These are phyloP conservation scores for Aplocera efformata DNA, from an alignment of 2,888 invertebrate species.

Conservation along the genomic window DNA sequence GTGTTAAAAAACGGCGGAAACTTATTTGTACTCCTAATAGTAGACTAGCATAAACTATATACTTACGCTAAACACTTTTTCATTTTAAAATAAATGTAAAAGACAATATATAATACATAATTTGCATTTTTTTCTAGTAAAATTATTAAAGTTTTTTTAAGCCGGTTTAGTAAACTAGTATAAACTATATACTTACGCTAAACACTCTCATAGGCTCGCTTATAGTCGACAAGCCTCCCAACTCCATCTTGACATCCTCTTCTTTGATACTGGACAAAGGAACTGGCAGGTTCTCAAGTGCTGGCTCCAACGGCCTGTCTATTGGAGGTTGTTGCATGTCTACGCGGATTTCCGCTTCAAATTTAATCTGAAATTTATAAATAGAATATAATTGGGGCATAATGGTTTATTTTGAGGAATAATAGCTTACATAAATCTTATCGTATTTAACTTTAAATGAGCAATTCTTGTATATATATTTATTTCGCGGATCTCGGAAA, in stretches of 20 bases:
- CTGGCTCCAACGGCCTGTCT: constrained; percentile 37
- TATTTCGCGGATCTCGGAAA: no score
- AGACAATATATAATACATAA: no score
- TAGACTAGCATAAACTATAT: background rate
- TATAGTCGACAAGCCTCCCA: constrained; percentile 37
- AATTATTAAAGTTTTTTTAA: no score
- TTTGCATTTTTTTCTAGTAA: no score
- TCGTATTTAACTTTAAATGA: no score
- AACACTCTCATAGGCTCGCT: constrained; percentile 55
- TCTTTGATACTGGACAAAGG: constrained; percentile 69
- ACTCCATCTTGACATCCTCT: constrained; percentile 61
- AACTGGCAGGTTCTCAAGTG: constrained; percentile 50
- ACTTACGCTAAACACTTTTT: constrained; percentile 59
- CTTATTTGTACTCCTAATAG: no score
- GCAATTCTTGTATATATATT: no score
- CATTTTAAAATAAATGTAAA: no score
- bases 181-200: constrained; percentile 44
- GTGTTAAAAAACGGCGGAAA: no score
- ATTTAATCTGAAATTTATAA: constrained; percentile 42
- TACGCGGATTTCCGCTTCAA: constrained; percentile 41
- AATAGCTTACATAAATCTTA: no score
- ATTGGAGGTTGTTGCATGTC: constrained; percentile 31
- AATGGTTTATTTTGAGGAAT: no score
- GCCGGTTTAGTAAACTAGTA: no score
- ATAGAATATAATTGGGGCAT: background rate